Percentiles rank a stretch among this genome's conserved stretches.
Evolutionary conservation across 2,888 invertebrate genomes (phyloP).

Genomic region (Caenorhabditis drosophilae): DNA sequence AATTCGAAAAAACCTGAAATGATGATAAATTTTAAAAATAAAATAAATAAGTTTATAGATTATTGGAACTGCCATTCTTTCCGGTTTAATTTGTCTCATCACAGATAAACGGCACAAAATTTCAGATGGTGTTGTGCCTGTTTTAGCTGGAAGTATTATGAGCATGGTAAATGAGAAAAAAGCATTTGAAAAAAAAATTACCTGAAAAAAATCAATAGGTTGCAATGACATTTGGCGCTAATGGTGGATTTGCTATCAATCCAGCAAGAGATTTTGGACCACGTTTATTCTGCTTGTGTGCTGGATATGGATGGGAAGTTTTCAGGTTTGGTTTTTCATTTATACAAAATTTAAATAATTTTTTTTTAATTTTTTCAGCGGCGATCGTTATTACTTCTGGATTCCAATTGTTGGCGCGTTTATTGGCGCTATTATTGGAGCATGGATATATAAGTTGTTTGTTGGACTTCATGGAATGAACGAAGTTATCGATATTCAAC

Average conservation of each 20-base stretch:
- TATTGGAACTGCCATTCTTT: constrained; percentile 67
- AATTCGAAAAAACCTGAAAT: too few species aligned
- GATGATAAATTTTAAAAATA: too few species aligned
- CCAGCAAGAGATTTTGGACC: constrained; percentile 72
- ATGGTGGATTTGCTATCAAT: constrained; percentile 75
- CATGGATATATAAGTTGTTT: constrained; percentile 71
- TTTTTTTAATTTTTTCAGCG: constrained; percentile 60
- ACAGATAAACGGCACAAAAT: constrained; percentile 66
- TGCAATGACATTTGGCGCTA: constrained; percentile 72
- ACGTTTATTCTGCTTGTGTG: constrained; percentile 61
- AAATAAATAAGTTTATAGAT: too few species aligned
- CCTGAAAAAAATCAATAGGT: constrained; percentile 41
- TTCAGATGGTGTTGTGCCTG: constrained; percentile 56
- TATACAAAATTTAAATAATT: background rate
- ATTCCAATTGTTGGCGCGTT: constrained; percentile 73
- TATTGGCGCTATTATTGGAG: constrained; percentile 73
- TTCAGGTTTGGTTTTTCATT: constrained; percentile 53
- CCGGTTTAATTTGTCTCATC: constrained; percentile 60
- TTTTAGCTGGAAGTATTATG: constrained; percentile 64
- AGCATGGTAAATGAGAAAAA: constrained; percentile 47
- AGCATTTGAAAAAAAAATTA: background rate
- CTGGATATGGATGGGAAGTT: constrained; percentile 64
- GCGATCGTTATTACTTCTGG: constrained; percentile 72
- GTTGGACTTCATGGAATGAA: constrained; percentile 73
- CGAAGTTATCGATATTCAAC: constrained; percentile 47